A percentile compares a stretch with the other conserved stretches of the same genome.
Evolutionary conservation across 2,888 invertebrate species (phyloP).

Genomic region (Busseola fusca): DNA sequence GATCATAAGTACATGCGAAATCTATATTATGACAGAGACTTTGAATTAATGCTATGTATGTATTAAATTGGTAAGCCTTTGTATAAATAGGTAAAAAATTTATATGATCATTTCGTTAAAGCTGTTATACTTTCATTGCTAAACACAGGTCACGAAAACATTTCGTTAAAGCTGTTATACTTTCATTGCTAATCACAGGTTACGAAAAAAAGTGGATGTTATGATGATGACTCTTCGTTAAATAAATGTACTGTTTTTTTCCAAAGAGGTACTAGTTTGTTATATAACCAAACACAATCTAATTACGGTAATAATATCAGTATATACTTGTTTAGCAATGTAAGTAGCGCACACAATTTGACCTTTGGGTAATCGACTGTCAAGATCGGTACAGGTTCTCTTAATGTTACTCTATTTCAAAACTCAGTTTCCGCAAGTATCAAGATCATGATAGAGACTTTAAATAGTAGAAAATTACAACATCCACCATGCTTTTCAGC

Average conservation of each 20-base stretch:
- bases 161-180: neutral
- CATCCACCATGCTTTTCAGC: conserved; percentile 72
- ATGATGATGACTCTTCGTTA: neutral
- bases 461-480: neutral
- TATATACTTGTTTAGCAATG: conserved; percentile 21
- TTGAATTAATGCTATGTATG: neutral
- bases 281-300: conserved; percentile 30
- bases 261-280: conserved; percentile 4
- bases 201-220: too few relatives aligned
- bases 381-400: neutral
- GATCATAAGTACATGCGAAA: too few relatives aligned
- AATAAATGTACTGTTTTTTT: neutral
- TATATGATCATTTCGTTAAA: neutral
- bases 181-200: neutral
- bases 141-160: too few relatives aligned
- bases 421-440: neutral
- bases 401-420: conserved; percentile 1
- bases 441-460: neutral
- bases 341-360: conserved; percentile 28
- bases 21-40: neutral
- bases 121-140: neutral
- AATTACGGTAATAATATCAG: neutral
- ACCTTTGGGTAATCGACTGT: conserved; percentile 11
- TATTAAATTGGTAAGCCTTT: neutral
- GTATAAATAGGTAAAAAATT: neutral